Evolutionary conservation across 92 coral and sea anemone species (phyloP).

Genomic region (Siderastrea siderea): DNA sequence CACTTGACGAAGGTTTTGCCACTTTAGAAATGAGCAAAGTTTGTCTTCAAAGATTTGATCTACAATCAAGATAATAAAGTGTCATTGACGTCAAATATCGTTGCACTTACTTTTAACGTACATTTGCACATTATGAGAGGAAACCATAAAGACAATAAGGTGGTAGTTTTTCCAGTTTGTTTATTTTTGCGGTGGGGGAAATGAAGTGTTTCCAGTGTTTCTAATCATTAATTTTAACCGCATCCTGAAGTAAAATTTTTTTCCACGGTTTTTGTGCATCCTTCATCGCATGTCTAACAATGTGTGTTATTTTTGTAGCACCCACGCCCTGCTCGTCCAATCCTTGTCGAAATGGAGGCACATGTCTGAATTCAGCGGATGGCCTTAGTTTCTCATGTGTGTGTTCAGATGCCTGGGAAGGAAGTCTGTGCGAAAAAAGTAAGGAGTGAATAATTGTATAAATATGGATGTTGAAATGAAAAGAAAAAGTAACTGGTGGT

Average conservation of each 20-base stretch:
- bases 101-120: not conserved
- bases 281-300: slow-evolving; percentile 8
- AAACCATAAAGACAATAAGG: not conserved
- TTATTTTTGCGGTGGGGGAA: not conserved
- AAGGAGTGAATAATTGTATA: slow-evolving; percentile 28
- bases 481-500: no score
- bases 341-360: slow-evolving; percentile 90
- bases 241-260: not conserved
- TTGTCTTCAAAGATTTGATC: not conserved
- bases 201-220: not conserved
- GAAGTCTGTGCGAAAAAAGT: slow-evolving; percentile 86
- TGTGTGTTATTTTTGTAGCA: slow-evolving; percentile 53
- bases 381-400: slow-evolving; percentile 70
- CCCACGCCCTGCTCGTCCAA: slow-evolving; percentile 82
- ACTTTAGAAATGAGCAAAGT: slow-evolving; percentile 1
- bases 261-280: not conserved
- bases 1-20: slow-evolving; percentile 12
- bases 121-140: not conserved
- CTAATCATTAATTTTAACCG: not conserved
- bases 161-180: not conserved
- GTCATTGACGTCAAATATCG: not conserved
- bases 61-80: not conserved
- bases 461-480: no score
- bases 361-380: slow-evolving; percentile 76
- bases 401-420: slow-evolving; percentile 91